Conservation (phyloP, 2,113 vertebrate genomes). For the Typhlomys cinereus region DNA sequence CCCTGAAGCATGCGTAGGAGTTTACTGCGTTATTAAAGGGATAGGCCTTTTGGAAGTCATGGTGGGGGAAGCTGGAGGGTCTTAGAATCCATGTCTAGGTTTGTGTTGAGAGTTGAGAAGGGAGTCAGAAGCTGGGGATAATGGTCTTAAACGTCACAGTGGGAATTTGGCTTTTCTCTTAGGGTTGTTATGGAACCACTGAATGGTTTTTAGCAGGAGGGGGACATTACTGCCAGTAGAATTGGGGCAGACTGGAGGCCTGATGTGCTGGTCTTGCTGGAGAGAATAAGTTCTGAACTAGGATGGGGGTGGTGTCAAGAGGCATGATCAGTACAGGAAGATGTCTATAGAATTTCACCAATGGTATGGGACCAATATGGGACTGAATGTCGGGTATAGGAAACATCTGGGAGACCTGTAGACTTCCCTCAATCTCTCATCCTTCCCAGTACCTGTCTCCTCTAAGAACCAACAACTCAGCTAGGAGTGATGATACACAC, state of each 20-base stretch:
- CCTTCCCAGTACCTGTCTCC: neutral
- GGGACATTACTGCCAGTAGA: neutral
- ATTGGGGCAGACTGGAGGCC: neutral
- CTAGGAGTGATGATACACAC: neutral
- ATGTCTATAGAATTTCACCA: neutral
- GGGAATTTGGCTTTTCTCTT: neutral
- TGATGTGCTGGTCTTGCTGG: neutral
- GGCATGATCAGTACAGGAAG: neutral
- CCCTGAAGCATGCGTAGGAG: constrained; percentile 1
- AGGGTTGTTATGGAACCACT: neutral
- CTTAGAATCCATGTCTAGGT: neutral
- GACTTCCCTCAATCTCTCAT: neutral
- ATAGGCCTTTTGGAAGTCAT: neutral
- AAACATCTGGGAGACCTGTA: neutral
- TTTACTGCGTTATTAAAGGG: neutral
- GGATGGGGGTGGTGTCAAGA: neutral
- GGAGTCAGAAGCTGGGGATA: neutral
- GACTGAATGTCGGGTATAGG: neutral
- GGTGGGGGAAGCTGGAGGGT: neutral
- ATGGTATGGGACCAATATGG: neutral
- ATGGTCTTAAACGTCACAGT: neutral
- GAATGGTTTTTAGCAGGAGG: neutral
- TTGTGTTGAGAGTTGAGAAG: neutral
- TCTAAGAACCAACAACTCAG: neutral
- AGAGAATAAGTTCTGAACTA: neutral